Conservation (phyloP, 2,888 invertebrate species). For the Tetragonula carbonaria region DNA sequence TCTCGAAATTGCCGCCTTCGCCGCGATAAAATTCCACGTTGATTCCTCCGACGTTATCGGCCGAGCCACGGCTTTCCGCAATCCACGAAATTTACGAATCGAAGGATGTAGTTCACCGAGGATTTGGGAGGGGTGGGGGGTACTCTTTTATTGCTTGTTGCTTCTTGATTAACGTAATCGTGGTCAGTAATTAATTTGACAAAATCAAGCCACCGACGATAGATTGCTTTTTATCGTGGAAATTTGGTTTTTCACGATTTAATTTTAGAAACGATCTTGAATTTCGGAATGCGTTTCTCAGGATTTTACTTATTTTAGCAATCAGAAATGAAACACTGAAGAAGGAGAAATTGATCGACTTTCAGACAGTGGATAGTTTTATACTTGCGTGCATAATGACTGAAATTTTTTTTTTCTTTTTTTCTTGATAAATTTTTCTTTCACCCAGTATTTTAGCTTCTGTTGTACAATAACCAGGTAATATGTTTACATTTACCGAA, state of each 20-base stretch:
- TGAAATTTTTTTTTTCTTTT: too few species aligned
- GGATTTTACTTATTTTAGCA: too few species aligned
- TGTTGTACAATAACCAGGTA: too few species aligned
- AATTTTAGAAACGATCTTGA: background rate
- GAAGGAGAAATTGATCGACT: conserved; percentile 27
- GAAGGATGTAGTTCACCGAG: background rate
- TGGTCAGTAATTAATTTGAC: background rate
- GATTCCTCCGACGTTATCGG: conserved; percentile 19
- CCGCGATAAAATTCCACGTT: conserved; percentile 3
- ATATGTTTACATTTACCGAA: too few species aligned
- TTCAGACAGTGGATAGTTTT: too few species aligned
- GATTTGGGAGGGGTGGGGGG: too few species aligned
- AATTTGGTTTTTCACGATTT: too few species aligned
- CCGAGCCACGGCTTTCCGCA: conserved; percentile 5
- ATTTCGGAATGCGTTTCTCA: too few species aligned
- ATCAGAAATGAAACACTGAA: background rate
- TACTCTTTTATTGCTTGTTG: background rate
- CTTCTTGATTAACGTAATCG: background rate
- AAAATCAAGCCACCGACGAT: background rate
- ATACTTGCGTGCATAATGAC: too few species aligned
- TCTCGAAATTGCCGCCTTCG: conserved; percentile 1
- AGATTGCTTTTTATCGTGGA: too few species aligned
- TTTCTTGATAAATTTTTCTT: too few species aligned
- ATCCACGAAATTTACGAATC: conserved; percentile 14
- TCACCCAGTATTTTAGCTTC: too few species aligned